phyloP scores from a whole-genome alignment of 2,797 vertebrate genomes.

The Gastrophryne carolinensis region DNA sequence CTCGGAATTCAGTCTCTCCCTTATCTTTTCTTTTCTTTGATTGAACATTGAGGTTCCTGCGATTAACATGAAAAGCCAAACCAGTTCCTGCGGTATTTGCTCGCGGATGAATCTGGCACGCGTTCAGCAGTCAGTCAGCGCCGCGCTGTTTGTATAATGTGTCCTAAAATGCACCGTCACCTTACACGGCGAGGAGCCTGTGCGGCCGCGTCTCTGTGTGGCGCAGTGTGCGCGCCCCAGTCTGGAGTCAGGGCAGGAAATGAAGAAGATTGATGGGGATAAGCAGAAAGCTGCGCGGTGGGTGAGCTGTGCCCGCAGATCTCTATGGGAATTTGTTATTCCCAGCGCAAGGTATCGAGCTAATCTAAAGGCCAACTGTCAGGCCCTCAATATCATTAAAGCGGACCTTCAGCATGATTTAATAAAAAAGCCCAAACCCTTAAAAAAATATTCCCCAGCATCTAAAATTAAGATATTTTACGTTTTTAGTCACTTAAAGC shows the following conservation, averaged over 20 bases:
- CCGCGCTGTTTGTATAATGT: constrained; percentile 31
- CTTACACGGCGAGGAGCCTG: background rate
- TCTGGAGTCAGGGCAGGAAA: background rate
- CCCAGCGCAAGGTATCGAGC: too few relatives aligned
- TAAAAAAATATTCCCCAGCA: too few relatives aligned
- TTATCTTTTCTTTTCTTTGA: constrained; percentile 16
- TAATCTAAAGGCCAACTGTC: too few relatives aligned
- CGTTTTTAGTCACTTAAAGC: too few relatives aligned
- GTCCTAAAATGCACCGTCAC: constrained; percentile 50
- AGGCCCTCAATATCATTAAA: too few relatives aligned
- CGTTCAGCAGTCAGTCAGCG: constrained; percentile 32
- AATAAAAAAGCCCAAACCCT: too few relatives aligned
- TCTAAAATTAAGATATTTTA: too few relatives aligned
- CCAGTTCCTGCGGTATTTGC: constrained; percentile 35
- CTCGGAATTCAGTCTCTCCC: background rate
- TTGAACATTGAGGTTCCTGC: constrained; percentile 36
- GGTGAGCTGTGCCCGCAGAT: background rate
- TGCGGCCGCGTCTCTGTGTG: background rate
- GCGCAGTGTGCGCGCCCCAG: background rate
- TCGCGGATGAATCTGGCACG: constrained; percentile 30
- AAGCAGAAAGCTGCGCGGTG: background rate
- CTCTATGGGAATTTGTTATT: background rate
- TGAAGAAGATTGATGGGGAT: background rate
- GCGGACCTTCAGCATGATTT: too few relatives aligned
- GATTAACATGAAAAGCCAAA: constrained; percentile 20